Conservation (phyloP, 2,888 invertebrate species). For the Drosophila kuntzei region DNA sequence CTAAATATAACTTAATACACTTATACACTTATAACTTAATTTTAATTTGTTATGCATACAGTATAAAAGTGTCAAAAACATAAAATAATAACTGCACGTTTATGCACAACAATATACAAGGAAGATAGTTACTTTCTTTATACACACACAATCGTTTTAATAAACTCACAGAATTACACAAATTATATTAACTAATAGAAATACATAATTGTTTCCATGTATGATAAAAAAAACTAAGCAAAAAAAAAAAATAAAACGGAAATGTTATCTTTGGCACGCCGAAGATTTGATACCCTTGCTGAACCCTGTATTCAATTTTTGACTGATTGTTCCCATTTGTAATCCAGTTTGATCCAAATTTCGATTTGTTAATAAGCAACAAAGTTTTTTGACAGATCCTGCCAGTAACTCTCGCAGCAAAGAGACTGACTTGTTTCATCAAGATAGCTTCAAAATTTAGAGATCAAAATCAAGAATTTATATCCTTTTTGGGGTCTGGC, state of each 20-base stretch:
- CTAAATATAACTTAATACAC: slow-evolving; percentile 1
- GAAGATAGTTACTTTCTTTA: slow-evolving; percentile 12
- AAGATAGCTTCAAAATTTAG: not conserved
- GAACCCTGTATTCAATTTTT: not conserved
- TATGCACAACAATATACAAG: slow-evolving; percentile 15
- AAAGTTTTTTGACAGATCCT: not conserved
- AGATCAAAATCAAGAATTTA: not conserved
- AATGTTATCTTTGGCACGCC: not conserved
- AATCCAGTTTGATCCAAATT: not conserved
- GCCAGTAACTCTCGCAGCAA: not conserved
- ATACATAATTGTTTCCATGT: not conserved
- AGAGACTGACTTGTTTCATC: not conserved
- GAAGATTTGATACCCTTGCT: not conserved
- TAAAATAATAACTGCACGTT: slow-evolving; percentile 11
- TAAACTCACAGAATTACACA: slow-evolving; percentile 3
- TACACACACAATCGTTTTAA: slow-evolving; percentile 4
- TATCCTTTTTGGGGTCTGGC: not conserved
- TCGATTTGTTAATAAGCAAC: not conserved
- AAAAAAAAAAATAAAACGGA: not conserved
- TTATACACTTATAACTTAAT: slow-evolving; percentile 23
- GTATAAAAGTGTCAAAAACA: slow-evolving; percentile 10
- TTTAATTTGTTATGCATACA: slow-evolving; percentile 14
- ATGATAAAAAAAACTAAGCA: not conserved
- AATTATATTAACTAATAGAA: slow-evolving; percentile 7
- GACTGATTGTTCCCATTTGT: not conserved